Conservation (phyloP, 2,113 vertebrate species). For the Ceyx margarethae region DNA sequence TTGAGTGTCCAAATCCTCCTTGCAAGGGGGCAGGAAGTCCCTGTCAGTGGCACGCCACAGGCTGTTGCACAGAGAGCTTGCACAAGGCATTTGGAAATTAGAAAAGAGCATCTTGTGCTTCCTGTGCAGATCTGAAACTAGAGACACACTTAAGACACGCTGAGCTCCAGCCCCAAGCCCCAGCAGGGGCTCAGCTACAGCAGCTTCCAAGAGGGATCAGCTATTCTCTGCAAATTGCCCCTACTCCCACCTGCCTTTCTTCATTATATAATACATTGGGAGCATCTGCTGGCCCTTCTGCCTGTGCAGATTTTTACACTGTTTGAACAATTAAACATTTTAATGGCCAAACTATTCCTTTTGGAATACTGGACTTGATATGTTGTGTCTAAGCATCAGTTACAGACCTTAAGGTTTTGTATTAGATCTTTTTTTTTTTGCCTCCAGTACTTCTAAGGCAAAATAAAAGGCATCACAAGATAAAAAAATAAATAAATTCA, state of each 20-base stretch:
- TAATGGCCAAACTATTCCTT: not conserved
- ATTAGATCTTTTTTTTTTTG: not conserved
- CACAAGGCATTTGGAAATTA: slow-evolving; percentile 55
- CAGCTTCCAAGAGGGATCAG: not conserved
- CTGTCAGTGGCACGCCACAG: slow-evolving; percentile 14
- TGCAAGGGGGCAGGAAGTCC: slow-evolving; percentile 54
- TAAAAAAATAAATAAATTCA: too few relatives aligned
- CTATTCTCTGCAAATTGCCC: not conserved
- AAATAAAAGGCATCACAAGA: not conserved
- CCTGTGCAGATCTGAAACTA: slow-evolving; percentile 14
- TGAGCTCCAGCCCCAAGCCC: not conserved
- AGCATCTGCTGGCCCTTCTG: not conserved
- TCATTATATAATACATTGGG: not conserved
- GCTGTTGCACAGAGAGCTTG: slow-evolving; percentile 55
- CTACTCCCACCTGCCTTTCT: not conserved
- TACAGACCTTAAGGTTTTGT: not conserved
- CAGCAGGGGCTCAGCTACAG: not conserved
- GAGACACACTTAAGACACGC: not conserved
- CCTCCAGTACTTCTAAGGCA: not conserved
- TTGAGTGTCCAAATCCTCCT: slow-evolving; percentile 33
- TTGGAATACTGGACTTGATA: not conserved
- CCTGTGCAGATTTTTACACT: not conserved
- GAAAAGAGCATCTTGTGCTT: slow-evolving; percentile 38
- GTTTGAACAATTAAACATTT: not conserved
- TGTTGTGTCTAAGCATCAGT: not conserved